These are phyloP conservation scores for Lagopus muta DNA, from an alignment of 2,113 vertebrate genomes.

Conservation along the genomic window DNA sequence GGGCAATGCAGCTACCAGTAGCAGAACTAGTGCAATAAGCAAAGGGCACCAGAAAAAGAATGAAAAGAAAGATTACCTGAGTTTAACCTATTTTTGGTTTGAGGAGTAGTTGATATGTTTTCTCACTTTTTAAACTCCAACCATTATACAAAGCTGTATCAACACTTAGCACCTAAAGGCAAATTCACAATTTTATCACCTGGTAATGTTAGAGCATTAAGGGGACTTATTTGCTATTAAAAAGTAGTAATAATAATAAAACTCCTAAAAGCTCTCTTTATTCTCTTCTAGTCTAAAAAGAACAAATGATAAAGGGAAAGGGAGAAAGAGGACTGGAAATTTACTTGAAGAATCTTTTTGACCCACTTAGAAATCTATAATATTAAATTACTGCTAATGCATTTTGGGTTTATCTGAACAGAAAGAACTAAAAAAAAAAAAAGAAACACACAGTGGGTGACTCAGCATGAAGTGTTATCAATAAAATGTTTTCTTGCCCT, in stretches of 20 bases:
- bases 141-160: neutral
- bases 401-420: neutral
- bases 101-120: fast-evolving
- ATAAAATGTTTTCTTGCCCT: neutral
- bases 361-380: neutral
- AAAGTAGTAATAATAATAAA: neutral
- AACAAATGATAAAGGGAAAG: fast-evolving
- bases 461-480: neutral
- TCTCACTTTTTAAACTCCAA: neutral
- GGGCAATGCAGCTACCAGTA: neutral
- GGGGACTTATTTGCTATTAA: neutral
- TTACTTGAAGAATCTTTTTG: neutral
- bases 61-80: neutral
- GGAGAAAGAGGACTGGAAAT: neutral
- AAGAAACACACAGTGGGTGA: neutral
- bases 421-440: neutral
- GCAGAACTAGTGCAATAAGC: neutral
- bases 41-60: neutral
- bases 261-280: neutral
- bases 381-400: neutral
- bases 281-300: neutral
- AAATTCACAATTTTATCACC: neutral
- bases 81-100: neutral
- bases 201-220: neutral
- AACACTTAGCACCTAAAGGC: neutral